Base-by-base conservation (phyloP, 2,888 invertebrate species). In the Diarsia rubi region DNA sequence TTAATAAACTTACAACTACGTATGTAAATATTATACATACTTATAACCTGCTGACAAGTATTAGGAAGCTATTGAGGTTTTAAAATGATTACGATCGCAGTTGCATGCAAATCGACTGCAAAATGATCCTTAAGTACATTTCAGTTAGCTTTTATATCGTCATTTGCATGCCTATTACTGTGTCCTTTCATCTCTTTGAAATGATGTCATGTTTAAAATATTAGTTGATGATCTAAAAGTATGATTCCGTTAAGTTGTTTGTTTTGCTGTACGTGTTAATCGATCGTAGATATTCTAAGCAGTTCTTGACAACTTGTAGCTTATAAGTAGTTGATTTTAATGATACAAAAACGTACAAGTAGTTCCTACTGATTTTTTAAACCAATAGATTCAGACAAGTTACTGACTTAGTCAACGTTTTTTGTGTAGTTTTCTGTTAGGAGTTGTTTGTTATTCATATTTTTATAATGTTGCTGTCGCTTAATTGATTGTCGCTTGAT, bases 131-230 rank as follows among this genome's bases (percentile, higher is more conserved):
- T 31, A 67, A 27, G 62, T 54, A 72, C 79, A 72, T 60, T 73
- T 72, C 60, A 72, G 73, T 75, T 60, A 47, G 47, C 75, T 24
- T 45, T 59, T 52, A 69, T 60, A 64, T 69, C 57, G 64, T 77
- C 52, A 67, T 78, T 72, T 37, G 14, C 77, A 77, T 79, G 57
- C 62, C 24, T 60, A 47, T 63, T 63, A 71, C 80, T 79, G 54
- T 77, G 65, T 74, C 78, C 62, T 27, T 74, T 60, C 69, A 84
- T 81, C 74, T 79, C 62, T 49, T 52, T 63, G 49, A 54, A 74
- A 79, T 88, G 87, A 88, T 86, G 86, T 88, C 86, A 88, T 86
- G 59, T 62, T 64, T 85, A 76, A 83, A 82, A 82, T 82, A 68
- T 77, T 69, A 69, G 62, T 67, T 64, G 82, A 79, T 81, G 82